These are phyloP conservation scores for Archilochus colubris DNA, from an alignment of 2,113 vertebrate species.

Conservation along the genomic window DNA sequence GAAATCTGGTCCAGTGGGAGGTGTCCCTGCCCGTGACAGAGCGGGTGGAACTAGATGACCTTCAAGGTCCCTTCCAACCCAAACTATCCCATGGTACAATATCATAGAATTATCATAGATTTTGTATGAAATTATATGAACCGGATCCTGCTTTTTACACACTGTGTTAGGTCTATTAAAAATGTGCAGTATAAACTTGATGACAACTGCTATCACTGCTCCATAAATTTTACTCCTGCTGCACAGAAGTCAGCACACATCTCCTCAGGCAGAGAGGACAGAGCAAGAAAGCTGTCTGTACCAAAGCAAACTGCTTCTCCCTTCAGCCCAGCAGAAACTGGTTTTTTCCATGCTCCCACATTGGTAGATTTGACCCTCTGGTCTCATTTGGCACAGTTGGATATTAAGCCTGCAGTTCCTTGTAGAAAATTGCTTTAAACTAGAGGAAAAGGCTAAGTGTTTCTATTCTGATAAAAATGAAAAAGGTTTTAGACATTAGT, in stretches of 20 bases:
- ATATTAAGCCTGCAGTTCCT: neutral
- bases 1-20: no score
- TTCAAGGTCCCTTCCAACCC: no score
- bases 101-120: no score
- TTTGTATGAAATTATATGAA: no score
- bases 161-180: neutral
- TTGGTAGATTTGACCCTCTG: neutral
- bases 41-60: no score
- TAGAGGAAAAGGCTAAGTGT: neutral
- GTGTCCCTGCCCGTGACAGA: no score
- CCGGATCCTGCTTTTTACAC: neutral
- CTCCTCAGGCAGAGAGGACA: neutral
- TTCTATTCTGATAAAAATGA: neutral
- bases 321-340: neutral
- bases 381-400: neutral
- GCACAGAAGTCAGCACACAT: neutral
- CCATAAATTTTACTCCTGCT: neutral
- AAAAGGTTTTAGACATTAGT: neutral
- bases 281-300: neutral
- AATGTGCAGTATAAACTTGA: neutral
- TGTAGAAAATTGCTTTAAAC: neutral
- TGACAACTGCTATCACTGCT: neutral
- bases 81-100: no score
- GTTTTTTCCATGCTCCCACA: rapidly evolving
- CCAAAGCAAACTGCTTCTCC: neutral